Base-by-base conservation (phyloP, 2,113 vertebrate species). In the Progne subis region DNA sequence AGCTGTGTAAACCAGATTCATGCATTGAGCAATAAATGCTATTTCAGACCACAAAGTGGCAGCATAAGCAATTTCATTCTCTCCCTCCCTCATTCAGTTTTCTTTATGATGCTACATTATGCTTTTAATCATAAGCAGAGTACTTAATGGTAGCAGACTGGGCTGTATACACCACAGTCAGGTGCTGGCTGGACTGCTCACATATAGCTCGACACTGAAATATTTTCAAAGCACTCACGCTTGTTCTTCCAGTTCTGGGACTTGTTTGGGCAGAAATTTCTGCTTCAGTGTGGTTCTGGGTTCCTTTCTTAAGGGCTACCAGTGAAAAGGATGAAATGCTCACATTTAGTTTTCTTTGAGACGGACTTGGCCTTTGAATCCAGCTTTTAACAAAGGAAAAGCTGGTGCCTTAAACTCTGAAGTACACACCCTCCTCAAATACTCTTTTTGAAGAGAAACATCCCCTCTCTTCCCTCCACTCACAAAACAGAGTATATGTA, bases 211-310 rank as follows among this genome's bases (percentile, higher is more conserved):
- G 56, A 68, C 21, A 81, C n/a, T 84, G 60, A 86, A 91, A 68
- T 32, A 18, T 68, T 92, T 94, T 68, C 53, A 63, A 75, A 90
- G 68, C 47, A 78, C 28, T 44, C 49, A 53, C 25, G 46, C 64
- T 94, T 65, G 68, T 77, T 95, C 28, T 90, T 96, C 92, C 53
- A 57, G 90, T 88, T 92, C 34, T 60, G 63, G 49, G 80, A 72
- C 88, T 84, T 88, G 56, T 88, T 81, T 69, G 72, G 94, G 65
- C 76, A 93, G 92, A 83, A 91, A 69, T 67, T 64, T 81, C 68
- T 82, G 31, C 56, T 67, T 89, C n/a, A 17, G 6, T 72, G 63
- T 10, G 9, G 57, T 60, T 78, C 52, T 72, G 23, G 3, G 6
- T 61, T 83, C 46, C 10, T 80, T 86, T 88, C 79, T 49, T 83